Conservation (phyloP, 2,113 vertebrate genomes). For the Nesoenas mayeri region DNA sequence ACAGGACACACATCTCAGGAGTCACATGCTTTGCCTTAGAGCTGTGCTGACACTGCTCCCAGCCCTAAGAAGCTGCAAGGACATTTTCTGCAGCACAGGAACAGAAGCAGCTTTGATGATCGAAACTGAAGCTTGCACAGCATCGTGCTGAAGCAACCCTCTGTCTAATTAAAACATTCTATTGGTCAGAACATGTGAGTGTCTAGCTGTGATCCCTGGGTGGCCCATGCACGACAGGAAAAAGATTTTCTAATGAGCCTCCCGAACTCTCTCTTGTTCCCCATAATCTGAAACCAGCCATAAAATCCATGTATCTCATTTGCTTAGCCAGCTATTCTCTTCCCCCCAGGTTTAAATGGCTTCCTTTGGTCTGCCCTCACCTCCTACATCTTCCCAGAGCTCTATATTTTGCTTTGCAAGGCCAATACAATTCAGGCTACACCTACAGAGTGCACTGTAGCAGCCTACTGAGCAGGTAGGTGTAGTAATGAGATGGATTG, state of each 20-base stretch:
- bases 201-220: not conserved
- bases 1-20: not conserved
- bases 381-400: not conserved
- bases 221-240: not conserved
- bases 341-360: not conserved
- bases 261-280: not conserved
- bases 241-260: not conserved
- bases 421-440: not conserved
- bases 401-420: not conserved
- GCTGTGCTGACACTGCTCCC: not conserved
- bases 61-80: not conserved
- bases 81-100: not conserved
- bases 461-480: not conserved
- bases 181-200: not conserved
- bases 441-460: not conserved
- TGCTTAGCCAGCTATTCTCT: not conserved
- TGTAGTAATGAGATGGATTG: not conserved
- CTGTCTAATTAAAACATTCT: not conserved
- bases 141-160: not conserved
- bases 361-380: not conserved
- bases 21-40: not conserved
- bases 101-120: not conserved
- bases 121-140: not conserved
- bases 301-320: not conserved
- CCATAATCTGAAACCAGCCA: not conserved